phyloP scores from a whole-genome alignment of 1,140 invertebrate genomes.

The Ooceraea biroi region DNA sequence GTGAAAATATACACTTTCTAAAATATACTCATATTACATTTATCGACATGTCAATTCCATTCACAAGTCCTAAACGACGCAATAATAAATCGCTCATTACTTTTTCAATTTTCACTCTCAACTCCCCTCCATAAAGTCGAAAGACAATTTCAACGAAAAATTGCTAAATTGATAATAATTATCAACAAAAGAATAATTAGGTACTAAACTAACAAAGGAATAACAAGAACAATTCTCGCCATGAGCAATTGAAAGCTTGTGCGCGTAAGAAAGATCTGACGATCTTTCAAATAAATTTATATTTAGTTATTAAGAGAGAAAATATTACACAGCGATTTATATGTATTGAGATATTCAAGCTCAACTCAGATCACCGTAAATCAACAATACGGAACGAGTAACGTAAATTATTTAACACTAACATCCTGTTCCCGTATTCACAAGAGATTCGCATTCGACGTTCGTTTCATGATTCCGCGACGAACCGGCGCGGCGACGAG shows the following conservation, averaged over 20 bases:
- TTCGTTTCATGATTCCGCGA: background rate
- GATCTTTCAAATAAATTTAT: no score
- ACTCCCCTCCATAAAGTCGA: background rate
- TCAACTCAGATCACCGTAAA: background rate
- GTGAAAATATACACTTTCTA: conserved; percentile 42
- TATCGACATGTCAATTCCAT: conserved; percentile 53
- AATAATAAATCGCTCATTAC: background rate
- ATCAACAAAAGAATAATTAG: background rate
- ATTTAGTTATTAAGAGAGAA: no score
- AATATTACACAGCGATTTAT: no score
- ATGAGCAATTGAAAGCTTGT: no score
- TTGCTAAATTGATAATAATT: no score
- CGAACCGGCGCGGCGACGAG: conserved; percentile 16
- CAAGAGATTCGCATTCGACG: background rate
- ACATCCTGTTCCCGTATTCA: background rate
- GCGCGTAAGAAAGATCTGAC: no score
- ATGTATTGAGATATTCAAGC: background rate
- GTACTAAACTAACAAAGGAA: background rate
- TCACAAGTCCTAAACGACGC: conserved; percentile 21
- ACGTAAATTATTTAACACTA: background rate
- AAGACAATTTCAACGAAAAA: conserved; percentile 7
- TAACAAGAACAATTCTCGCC: no score
- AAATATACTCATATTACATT: conserved; percentile 42
- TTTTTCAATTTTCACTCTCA: background rate
- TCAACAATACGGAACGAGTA: background rate